Percentiles rank a stretch among this genome's conserved stretches.
phyloP scores from a whole-genome alignment of 2,888 invertebrate genomes.

The Hedya salicella region DNA sequence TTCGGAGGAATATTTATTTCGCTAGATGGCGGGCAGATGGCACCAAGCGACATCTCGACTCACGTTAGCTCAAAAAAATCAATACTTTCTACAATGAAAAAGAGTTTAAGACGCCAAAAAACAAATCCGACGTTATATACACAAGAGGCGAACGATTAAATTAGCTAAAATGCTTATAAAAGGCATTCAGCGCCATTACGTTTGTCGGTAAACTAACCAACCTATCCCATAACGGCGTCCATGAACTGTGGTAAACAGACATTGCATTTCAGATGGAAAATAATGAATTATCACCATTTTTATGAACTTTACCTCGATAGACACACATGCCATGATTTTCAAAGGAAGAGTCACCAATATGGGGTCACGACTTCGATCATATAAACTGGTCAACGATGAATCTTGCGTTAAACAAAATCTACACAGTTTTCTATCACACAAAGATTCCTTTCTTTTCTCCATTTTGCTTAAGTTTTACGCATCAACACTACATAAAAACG shows the following conservation, averaged over 20 bases:
- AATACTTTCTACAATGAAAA: conserved; percentile 25
- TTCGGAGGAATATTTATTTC: conserved; percentile 16
- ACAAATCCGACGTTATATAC: background rate
- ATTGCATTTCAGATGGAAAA: background rate
- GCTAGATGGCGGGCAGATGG: conserved; percentile 38
- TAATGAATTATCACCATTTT: conserved; percentile 25
- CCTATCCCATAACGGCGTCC: background rate
- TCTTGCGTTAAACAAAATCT: conserved; percentile 90
- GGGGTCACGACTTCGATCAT: conserved; percentile 82
- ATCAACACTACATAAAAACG: conserved; percentile 30
- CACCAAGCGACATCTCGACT: conserved; percentile 5
- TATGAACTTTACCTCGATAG: conserved; percentile 88
- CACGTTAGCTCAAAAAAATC: conserved; percentile 23
- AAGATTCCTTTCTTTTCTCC: conserved; percentile 86
- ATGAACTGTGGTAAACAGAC: background rate
- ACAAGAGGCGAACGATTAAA: background rate
- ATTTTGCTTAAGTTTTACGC: conserved; percentile 63
- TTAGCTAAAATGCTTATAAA: conserved; percentile 9
- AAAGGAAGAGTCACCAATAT: conserved; percentile 88
- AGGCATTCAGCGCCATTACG: conserved; percentile 45
- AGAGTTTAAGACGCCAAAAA: conserved; percentile 5
- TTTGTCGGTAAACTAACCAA: conserved; percentile 20
- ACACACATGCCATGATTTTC: conserved; percentile 91
- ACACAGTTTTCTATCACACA: conserved; percentile 88
- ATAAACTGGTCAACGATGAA: conserved; percentile 87